Evolutionary conservation across 2,797 vertebrate species (phyloP).

Genomic region (Rhinophrynus dorsalis): DNA sequence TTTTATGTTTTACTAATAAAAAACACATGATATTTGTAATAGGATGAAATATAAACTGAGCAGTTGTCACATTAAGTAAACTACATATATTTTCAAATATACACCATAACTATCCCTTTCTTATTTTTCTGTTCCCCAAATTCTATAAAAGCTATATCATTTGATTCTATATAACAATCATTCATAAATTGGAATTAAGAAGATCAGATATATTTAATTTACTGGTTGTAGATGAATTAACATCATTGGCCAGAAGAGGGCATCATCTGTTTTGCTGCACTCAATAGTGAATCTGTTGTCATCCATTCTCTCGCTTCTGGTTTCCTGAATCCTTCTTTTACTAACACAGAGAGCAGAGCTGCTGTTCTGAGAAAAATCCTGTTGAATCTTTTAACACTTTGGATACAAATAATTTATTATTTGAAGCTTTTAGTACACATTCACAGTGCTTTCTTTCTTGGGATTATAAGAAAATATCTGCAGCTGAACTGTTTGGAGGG

Average conservation of each 20-base stretch:
- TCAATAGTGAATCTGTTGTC: slow-evolving; percentile 62
- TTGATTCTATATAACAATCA: too few species aligned
- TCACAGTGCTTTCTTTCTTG: slow-evolving; percentile 11
- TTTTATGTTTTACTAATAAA: too few species aligned
- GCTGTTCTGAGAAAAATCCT: slow-evolving; percentile 20
- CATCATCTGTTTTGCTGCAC: slow-evolving; percentile 60
- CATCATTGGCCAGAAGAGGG: slow-evolving; percentile 62
- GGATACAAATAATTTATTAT: slow-evolving; percentile 14
- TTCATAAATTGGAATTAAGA: too few species aligned
- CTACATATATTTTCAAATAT: too few species aligned
- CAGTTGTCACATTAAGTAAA: too few species aligned
- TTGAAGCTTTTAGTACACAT: neutral
- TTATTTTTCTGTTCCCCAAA: too few species aligned
- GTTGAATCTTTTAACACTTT: slow-evolving; percentile 13
- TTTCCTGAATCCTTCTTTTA: slow-evolving; percentile 38
- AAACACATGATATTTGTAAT: too few species aligned
- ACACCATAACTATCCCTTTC: too few species aligned
- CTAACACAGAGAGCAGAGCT: slow-evolving; percentile 30
- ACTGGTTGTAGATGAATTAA: slow-evolving; percentile 33
- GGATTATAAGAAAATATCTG: slow-evolving; percentile 25
- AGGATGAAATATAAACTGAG: too few species aligned
- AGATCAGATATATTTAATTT: neutral
- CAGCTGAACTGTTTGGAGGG: slow-evolving; percentile 48
- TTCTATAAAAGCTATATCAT: too few species aligned
- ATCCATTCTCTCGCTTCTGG: slow-evolving; percentile 34